Base-by-base conservation (phyloP, 2,113 vertebrate species). In the Dipodomys ordii region DNA sequence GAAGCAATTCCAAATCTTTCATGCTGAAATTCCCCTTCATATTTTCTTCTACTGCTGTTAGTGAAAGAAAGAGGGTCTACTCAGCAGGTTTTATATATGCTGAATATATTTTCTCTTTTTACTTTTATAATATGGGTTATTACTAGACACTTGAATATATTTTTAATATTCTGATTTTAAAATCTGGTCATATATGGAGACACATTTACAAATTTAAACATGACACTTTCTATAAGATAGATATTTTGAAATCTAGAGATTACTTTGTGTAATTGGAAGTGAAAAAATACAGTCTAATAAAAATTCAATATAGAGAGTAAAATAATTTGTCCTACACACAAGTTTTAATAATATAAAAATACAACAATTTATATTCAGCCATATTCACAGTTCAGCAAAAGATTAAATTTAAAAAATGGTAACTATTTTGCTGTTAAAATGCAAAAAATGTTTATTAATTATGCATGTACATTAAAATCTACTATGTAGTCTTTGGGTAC, bases 1-100 rank as follows among this genome's bases (percentile, higher is more conserved):
- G 93, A 96, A 97, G 94, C 96, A 95, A 97, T 97, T 97, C 88
- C 93, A 85, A 96, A 90, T 92, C 96, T 92, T 96, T 95, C 95
- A 96, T 86, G 74, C 92, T 95, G 94, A 96, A 97, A 96, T 97
- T 86, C 86, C 53, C 95, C 93, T 96, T 92, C 94, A 92, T 97
- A 95, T 97, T 96, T 96, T 94, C 76, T 96, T 73, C 35, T 32
- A 57, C 28, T 85, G 71, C 86, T 60, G 67, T 85, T 64, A 30
- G 74, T 83, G 46, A 90, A 94, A 87, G 60, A 67, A 28, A 83
- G 32, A 87, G 25, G 49, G 83, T 15, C 68, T 6, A 35, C 82
- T 94, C 92, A 86, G 88, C 88, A 92, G 76, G 73, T 91, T 96
- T 80, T 88, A 85, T 90, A 69, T 90, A 92, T 95, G 90, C 74